Base-by-base conservation (phyloP, 2,113 vertebrate species). In the Grammomys dolichurus region DNA sequence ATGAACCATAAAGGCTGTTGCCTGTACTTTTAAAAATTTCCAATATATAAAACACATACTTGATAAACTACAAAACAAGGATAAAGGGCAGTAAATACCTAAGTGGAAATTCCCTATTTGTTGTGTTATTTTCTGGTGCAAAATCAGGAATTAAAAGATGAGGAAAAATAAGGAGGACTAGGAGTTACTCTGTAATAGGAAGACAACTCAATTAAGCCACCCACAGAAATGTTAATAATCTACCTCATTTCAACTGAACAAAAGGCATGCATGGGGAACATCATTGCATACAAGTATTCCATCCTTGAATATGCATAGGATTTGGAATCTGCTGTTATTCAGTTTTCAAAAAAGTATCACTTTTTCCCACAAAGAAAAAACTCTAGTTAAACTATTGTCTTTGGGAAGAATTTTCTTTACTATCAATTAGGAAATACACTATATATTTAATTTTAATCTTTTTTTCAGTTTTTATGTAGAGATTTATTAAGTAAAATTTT, bases 321-420 rank as follows among this genome's bases (percentile, higher is more conserved):
- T 65, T 63, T 56, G 81, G 17, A 73, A 82, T 33, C 40, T 87
- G 17, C 5, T 28, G 60, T 48, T 89, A 40, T 2, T 86, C 1
- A 65, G 12, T 33, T 81, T 89, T 69, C 19, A 89, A 60, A n/a
- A 65, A 51, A 70, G 46, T 19, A 80, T 89, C 26, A 63, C 10
- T 65, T 87, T 72, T 85, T 46, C 17, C 87, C 72, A 86, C 22
- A 91, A 92, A 92, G 51, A 46, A 63, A 76, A 96, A 89, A 89
- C 1, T 6, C 24, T 40, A 1, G 46, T 60, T 36, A 26, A 67
- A 33, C 31, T 0, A 17, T 33, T 36, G 36, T 16, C 16, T 7
- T 73, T 56, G 70, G 40, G 75, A 94, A 92, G 7, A 67, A 20
- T 56, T 76, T 80, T 87, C 60, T 43, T 96, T 63, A 63, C 24